Base-by-base conservation (phyloP, 2,797 vertebrate species). In the Siniperca obscura region DNA sequence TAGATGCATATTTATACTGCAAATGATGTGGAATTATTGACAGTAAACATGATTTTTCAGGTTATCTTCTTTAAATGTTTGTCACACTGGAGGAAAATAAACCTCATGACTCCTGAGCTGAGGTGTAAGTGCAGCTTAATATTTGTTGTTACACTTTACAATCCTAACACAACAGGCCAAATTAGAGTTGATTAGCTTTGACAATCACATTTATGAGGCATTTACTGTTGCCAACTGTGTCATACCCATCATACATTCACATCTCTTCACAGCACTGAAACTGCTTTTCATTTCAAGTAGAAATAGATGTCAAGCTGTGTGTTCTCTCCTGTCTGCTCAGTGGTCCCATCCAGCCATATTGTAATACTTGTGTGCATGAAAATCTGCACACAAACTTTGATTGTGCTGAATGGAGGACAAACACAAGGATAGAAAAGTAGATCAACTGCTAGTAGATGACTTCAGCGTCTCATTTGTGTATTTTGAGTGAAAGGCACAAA, bases 311-410 rank as follows among this genome's bases (percentile, higher is more conserved):
- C 77, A 52, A 42, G n/a, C 52, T 36, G 76, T 25, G 42, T 67
- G 30, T 22, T 59, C 59, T 53, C 55, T 53, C 25, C 60, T 68
- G 60, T 64, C 56, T 55, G 56, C 73, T 74, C 69, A 2, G 60
- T 7, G 69, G 53, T 36, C 34, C 61, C 55, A 55, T 76, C 34
- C 71, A 77, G 82, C 25, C 36, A 81, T 83, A 65, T 75, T 82
- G 71, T 50, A 72, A 80, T 59, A 82, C 64, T 67, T 56, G 69
- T 74, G 78, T 74, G 70, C 40, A 40, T 8, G 19, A 74, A 67
- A 59, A 82, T 75, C 70, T 87, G 89, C 53, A 83, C 19, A 1
- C 13, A 60, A 61, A 30, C 52, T 48, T 2, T 5, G 5, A 62
- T 17, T 56, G 57, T 2, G 16, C 57, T 21, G 25, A 74, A 84